Percentiles rank a stretch among this genome's conserved stretches.
phyloP scores from a whole-genome alignment of 2,113 vertebrate species.

The Ciconia maguari region DNA sequence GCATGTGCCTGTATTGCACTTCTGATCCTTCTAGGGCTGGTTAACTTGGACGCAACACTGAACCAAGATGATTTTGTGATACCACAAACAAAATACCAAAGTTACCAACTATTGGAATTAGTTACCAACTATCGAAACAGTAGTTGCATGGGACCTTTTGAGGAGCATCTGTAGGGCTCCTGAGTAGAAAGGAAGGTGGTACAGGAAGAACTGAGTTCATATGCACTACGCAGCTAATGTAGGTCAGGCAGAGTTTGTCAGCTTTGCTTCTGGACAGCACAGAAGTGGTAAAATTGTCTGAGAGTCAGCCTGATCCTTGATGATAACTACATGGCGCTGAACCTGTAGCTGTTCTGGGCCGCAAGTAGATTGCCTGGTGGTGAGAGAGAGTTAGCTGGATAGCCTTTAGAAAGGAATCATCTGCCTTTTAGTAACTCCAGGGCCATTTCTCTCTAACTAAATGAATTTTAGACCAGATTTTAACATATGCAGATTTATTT shows the following conservation, averaged over 20 bases:
- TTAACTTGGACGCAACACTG: neutral
- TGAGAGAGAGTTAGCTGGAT: neutral
- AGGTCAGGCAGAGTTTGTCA: neutral
- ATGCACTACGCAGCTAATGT: accelerated
- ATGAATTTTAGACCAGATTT: neutral
- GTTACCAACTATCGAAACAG: neutral
- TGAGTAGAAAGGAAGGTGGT: neutral
- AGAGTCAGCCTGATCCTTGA: accelerated
- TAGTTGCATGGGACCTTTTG: neutral
- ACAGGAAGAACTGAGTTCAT: neutral
- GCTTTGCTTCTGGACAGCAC: neutral
- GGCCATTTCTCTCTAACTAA: neutral
- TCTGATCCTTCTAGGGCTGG: neutral
- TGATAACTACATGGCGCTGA: neutral
- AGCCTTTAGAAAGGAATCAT: neutral
- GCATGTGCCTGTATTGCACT: accelerated
- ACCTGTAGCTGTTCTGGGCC: neutral
- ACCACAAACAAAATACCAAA: neutral
- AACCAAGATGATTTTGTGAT: neutral
- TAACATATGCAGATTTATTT: neutral
- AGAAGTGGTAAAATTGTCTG: neutral
- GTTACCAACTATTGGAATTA: neutral
- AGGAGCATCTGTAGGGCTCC: neutral
- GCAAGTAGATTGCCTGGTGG: neutral
- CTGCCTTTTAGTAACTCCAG: neutral